Base-by-base conservation (phyloP, 2,797 vertebrate genomes). In the Sebastes hubbsi region DNA sequence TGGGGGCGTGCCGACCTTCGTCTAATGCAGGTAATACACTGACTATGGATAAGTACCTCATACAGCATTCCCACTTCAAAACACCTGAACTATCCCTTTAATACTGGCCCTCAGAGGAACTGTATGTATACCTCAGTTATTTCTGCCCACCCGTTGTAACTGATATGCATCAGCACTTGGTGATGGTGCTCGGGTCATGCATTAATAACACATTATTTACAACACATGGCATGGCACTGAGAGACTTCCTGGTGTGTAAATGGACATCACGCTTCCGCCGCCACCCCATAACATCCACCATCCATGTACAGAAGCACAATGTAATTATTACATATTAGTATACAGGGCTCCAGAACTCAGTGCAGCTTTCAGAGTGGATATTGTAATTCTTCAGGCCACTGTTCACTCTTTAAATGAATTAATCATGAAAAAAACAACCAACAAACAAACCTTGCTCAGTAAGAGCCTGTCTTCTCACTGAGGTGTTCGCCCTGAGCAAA, bases 371-470 rank as follows among this genome's bases (percentile, higher is more conserved):
- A 52, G 12, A 22, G 9, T 65, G 10, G 24, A 6, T 69, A 30
- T 60, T 34, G 20, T 25, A 54, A 61, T 54, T 76, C 10, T 46
- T 59, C 29, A 49, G 49, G 38, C 64, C 59, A 49, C 25, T 22
- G 30, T 8, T 1, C 13, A 20, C 34, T 58, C 3, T 69, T 42
- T 62, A 18, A 67, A 32, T 56, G 3, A 69, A 63, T 72, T 59
- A 72, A 71, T 36, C 42, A 67, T 66, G 29, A 67, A 30, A 80
- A 80, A 62, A 56, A 18, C 32, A 72, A 25, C 6, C n/a, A 32
- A 42, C 18, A 32, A n/a, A 32, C 27, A n/a, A 52, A 52, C 49
- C 6, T 25, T 12, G 27, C 22, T 72, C 52, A 46, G 10, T 52
- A 60, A 52, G 10, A 30, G 10, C 16, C 8, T 59, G 25, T 3